Percentiles rank a stretch among this genome's conserved stretches.
Conservation (phyloP, 2,797 vertebrate species). For the Eremophila alpestris region DNA sequence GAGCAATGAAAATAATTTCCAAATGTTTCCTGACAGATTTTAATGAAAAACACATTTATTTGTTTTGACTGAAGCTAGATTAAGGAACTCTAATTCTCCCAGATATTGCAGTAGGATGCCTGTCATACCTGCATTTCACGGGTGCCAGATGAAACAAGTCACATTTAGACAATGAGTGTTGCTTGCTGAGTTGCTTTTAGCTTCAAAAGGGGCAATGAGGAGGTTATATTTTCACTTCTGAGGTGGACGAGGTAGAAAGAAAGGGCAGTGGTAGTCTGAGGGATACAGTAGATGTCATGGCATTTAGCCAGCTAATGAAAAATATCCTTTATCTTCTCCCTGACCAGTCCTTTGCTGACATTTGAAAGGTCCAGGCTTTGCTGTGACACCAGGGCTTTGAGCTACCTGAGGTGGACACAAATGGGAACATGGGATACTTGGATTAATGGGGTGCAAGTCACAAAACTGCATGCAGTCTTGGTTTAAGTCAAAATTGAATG, state of each 20-base stretch:
- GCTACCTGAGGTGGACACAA: neutral
- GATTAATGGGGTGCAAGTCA: neutral
- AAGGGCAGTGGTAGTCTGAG: neutral
- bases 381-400: neutral
- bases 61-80: slow-evolving; percentile 44
- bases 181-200: neutral
- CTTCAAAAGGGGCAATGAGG: neutral
- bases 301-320: neutral
- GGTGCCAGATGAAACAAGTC: slow-evolving; percentile 43
- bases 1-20: neutral
- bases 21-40: slow-evolving; percentile 16
- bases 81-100: slow-evolving; percentile 24
- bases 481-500: neutral
- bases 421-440: neutral
- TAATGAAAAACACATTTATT: slow-evolving; percentile 37
- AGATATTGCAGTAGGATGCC: slow-evolving; percentile 36
- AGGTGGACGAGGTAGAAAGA: neutral
- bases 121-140: slow-evolving; percentile 1
- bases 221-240: neutral
- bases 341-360: neutral
- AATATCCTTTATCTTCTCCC: neutral
- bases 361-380: neutral
- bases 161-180: neutral
- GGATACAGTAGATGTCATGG: neutral
- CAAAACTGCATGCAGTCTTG: neutral